These are phyloP conservation scores for Astur gentilis DNA, from an alignment of 2,113 vertebrate species.

Conservation along the genomic window DNA sequence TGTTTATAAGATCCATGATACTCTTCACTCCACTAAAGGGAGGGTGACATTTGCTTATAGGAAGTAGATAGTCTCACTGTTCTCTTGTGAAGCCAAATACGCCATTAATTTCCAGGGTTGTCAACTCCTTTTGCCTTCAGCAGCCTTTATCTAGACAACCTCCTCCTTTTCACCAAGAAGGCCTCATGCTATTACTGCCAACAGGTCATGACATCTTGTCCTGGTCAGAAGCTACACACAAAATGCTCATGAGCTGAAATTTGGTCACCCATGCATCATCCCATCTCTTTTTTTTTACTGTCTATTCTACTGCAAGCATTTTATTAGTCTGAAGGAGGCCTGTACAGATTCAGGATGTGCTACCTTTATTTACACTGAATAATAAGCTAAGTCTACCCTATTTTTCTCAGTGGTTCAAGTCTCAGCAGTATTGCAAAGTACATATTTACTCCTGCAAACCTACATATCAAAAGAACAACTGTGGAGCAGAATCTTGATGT, in stretches of 20 bases:
- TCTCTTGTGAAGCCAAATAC: not conserved
- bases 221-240: not conserved
- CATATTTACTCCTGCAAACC: not conserved
- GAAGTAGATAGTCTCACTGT: not conserved
- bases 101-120: fast-evolving
- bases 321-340: no score
- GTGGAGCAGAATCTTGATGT: not conserved
- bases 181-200: not conserved
- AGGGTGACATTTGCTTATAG: not conserved
- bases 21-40: not conserved
- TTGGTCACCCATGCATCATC: not conserved
- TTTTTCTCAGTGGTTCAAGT: not conserved
- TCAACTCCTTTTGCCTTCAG: not conserved
- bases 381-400: not conserved
- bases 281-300: not conserved
- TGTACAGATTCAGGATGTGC: not conserved
- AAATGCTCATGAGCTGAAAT: not conserved
- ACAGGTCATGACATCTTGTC: not conserved
- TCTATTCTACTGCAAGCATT: no score
- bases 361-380: not conserved
- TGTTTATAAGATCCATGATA: not conserved
- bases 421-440: not conserved
- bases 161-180: not conserved
- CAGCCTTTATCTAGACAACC: not conserved
- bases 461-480: not conserved